Evolutionary conservation across 1,140 invertebrate genomes (phyloP).

Genomic region (Heliconius melpomene): DNA sequence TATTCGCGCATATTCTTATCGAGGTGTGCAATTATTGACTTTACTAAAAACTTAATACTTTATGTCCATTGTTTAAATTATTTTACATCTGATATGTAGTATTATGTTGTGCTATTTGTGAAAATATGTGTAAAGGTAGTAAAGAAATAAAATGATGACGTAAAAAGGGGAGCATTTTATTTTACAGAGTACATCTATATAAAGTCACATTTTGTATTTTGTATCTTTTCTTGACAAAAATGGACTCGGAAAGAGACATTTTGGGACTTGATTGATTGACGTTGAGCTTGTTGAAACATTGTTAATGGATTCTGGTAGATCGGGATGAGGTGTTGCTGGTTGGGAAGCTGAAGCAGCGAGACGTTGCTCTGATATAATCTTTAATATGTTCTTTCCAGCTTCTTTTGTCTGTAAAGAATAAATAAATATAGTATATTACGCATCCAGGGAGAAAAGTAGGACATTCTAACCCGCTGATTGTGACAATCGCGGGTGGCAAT

Average conservation of each 20-base stretch:
- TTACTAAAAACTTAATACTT: no score
- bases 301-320: conserved; percentile 67
- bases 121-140: not conserved
- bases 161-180: not conserved
- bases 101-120: no score
- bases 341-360: conserved; percentile 52
- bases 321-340: conserved; percentile 53
- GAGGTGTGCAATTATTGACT: no score
- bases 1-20: not conserved
- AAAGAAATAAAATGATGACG: not conserved
- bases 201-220: conserved; percentile 67
- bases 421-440: not conserved
- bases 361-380: conserved; percentile 85
- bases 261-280: conserved; percentile 61
- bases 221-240: conserved; percentile 58
- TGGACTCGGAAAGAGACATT: conserved; percentile 59
- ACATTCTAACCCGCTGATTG: no score
- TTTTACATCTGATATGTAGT: no score
- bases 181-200: not conserved
- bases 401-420: conserved; percentile 89
- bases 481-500: no score
- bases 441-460: no score
- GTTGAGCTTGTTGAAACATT: conserved; percentile 51
- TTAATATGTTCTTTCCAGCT: conserved; percentile 93
- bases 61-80: no score